Base-by-base conservation (phyloP, 2,113 vertebrate species). In the Mobula birostris region DNA sequence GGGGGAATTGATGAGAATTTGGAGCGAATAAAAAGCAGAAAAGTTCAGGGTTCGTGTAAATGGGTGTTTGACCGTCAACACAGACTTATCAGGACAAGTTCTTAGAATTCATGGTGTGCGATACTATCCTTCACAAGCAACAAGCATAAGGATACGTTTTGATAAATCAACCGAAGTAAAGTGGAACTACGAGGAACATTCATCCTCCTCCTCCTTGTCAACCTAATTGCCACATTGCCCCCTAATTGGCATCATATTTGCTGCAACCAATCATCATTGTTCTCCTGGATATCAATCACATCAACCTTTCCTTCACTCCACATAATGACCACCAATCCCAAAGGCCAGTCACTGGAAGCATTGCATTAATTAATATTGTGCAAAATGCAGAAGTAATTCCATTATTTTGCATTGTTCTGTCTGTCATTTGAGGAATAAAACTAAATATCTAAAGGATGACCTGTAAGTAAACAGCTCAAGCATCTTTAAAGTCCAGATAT, bases 401-500 rank as follows among this genome's bases (percentile, higher is more conserved):
- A 91, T 68, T 63, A 91, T 7, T 90, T 5, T 68, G 29, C 2
- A 72, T 70, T 32, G 32, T 61, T 32, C 72, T 72, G 66, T 72
- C 48, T 0, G 15, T 63, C 83, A 88, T 27, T n/a, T 83, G 58
- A 61, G 58, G 83, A 88, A 32, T 27, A 72, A 72, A 27, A 40
- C 32, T 68, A n/a, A 61, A 70, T 17, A 36, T 29, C 88, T 17
- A 21, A 68, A 36, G 66, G 40, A 92, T 72, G 36, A 48, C 32
- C 90, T 8, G 68, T 8, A 40, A 66, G 7, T 12, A 40, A 40
- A 32, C 68, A 92, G 36, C 36, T 8, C 9, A 92, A 92, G 36
- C 19, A 48, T 48, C 90, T 72, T 92, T 66, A 92, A 72, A 19
- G 72, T 72, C 90, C n/a, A 70, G 90, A 92, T 92, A 92, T 70